These are phyloP conservation scores for Donacobius atricapilla DNA, from an alignment of 2,113 vertebrate genomes.

Conservation along the genomic window DNA sequence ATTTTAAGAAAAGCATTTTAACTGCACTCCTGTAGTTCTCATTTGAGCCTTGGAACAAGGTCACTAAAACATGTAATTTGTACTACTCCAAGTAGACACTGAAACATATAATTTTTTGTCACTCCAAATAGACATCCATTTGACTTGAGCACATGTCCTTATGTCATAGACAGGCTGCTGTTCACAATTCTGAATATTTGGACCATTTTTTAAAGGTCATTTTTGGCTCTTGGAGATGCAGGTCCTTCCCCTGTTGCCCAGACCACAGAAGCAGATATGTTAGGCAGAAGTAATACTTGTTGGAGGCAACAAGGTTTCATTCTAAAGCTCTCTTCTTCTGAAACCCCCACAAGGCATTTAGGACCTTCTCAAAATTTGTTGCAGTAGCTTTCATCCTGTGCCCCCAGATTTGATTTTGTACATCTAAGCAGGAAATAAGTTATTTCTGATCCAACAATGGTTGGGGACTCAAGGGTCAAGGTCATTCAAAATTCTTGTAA, in stretches of 20 bases:
- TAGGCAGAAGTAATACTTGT: neutral
- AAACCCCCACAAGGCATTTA: neutral
- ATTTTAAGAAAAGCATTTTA: neutral
- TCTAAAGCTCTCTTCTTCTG: neutral
- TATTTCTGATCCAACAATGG: neutral
- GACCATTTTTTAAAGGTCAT: neutral
- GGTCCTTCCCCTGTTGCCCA: neutral
- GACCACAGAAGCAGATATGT: neutral
- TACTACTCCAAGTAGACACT: neutral
- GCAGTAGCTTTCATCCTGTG: neutral
- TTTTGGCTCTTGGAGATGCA: neutral
- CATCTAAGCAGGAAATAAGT: neutral
- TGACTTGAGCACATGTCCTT: neutral
- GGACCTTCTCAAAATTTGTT: neutral
- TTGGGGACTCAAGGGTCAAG: neutral
- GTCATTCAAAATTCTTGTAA: neutral
- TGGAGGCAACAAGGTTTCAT: neutral
- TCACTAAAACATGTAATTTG: neutral
- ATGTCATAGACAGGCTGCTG: neutral
- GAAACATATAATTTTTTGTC: neutral
- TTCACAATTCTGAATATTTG: neutral
- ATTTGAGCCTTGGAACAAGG: neutral
- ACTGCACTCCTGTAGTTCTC: neutral
- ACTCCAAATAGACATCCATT: neutral
- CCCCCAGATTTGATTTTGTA: neutral